Conservation (phyloP, 1,140 invertebrate species). For the Orchesella cincta region DNA sequence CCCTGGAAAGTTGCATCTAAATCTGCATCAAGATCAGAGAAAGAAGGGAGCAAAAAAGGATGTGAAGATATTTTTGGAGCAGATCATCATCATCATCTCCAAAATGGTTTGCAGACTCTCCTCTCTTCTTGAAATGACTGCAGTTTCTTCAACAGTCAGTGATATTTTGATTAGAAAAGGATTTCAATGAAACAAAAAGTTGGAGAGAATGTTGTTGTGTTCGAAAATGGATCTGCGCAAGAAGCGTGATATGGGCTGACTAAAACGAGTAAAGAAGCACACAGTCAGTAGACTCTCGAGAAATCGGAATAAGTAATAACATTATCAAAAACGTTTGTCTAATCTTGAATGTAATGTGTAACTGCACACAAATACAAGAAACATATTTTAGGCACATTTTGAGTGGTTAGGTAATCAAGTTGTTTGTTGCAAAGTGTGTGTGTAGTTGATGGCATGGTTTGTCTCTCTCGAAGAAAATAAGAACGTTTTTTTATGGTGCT, state of each 20-base stretch:
- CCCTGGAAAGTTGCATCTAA: too few relatives aligned
- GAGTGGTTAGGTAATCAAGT: slow-evolving; percentile 9
- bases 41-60: background rate
- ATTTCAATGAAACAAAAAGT: background rate
- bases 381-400: background rate
- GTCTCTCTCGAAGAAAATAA: too few relatives aligned
- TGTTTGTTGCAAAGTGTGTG: background rate
- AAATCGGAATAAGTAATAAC: too few relatives aligned
- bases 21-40: too few relatives aligned
- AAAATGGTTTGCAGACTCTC: too few relatives aligned
- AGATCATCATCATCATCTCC: background rate
- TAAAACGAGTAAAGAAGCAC: too few relatives aligned
- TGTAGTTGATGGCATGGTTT: background rate
- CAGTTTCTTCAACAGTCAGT: background rate
- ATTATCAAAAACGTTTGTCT: background rate
- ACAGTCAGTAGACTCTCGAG: too few relatives aligned
- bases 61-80: slow-evolving; percentile 11
- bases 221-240: background rate
- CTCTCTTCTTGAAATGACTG: too few relatives aligned
- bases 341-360: background rate
- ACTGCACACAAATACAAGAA: background rate
- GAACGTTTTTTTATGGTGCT: background rate
- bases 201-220: background rate
- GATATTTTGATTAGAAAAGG: background rate
- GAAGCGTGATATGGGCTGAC: background rate